Base-by-base conservation (phyloP, 2,113 vertebrate genomes). In the Pelodiscus sinensis region DNA sequence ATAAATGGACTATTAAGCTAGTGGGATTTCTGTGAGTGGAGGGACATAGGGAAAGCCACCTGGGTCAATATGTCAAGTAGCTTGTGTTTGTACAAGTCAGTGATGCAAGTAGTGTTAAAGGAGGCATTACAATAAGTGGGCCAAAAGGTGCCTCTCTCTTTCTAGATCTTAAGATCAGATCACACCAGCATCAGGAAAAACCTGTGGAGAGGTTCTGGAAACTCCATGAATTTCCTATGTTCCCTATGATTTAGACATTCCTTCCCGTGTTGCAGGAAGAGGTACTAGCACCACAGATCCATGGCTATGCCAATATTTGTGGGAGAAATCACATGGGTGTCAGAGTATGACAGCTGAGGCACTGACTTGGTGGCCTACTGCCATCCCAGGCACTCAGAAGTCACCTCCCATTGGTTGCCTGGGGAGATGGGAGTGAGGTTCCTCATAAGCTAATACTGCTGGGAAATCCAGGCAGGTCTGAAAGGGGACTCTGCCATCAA, bases 281-380 rank as follows among this genome's bases (percentile, higher is more conserved):
- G 78, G 90, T 92, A 96, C 92, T 52, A 88, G 82, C 50, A 88
- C 86, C 90, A 60, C 78, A 97, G 96, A 92, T 35, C 81, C 91
- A 91, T 54, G n/a, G 94, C 82, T 84, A 90, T 94, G 93, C 85
- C 31, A 44, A 88, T 58, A 58, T 60, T 60, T 73, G 80, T 79
- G 65, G 95, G 96, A 93, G 94, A 94, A 97, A 96, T 96, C 86
- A 93, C 91, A 79, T 87, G 86, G 73, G 91, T 92, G 88, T 81
- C 88, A 90, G 62, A 91, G 82, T 80, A 90, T 82, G 65, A 91
- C 86, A 88, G 85, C 91, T 93, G 91, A 95, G 92, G 93, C 58
- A 78, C 44, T 91, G 80, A 12, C 87, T 94, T 95, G 57, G 73
- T 84, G 89, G 77, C 86, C 65, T 95, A 82, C 62, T 52, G 73